phyloP scores from a whole-genome alignment of 2,113 vertebrate species.

The Channa argus region DNA sequence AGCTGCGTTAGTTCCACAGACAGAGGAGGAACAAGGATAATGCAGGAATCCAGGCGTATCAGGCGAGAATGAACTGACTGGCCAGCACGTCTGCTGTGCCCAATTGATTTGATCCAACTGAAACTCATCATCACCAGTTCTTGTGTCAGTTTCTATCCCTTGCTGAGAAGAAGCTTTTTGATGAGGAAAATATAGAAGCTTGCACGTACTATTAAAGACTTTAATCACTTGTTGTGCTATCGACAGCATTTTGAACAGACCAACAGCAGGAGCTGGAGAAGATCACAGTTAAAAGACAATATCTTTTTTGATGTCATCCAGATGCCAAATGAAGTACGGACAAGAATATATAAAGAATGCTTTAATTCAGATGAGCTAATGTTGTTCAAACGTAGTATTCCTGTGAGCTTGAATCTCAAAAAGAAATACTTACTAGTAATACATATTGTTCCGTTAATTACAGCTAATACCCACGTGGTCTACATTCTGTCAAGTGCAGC shows the following conservation, averaged over 20 bases:
- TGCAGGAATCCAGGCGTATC: slow-evolving; percentile 30
- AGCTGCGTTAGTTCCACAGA: slow-evolving; percentile 48
- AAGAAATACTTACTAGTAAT: too few species aligned
- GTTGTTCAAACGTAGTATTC: too few species aligned
- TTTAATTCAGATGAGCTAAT: neutral
- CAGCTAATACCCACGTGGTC: slow-evolving; percentile 81
- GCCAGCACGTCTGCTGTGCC: slow-evolving; percentile 23
- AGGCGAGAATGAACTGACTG: neutral
- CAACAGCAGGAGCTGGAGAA: too few species aligned
- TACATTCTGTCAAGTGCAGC: slow-evolving; percentile 86
- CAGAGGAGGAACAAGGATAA: slow-evolving; percentile 4
- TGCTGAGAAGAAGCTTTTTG: neutral
- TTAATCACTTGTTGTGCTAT: neutral
- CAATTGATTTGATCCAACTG: slow-evolving; percentile 17
- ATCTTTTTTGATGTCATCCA: neutral
- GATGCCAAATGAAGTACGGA: neutral
- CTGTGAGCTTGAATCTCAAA: too few species aligned
- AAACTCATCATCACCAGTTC: neutral
- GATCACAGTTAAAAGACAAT: neutral
- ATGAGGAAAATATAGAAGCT: neutral
- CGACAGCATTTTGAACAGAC: neutral
- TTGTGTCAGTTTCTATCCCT: neutral
- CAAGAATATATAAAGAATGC: too few species aligned
- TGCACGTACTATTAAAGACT: neutral
- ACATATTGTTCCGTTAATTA: neutral